A percentile compares a stretch with the other conserved stretches of the same genome.
These are phyloP conservation scores for Catocala nupta DNA, from an alignment of 2,888 invertebrate species.

Conservation along the genomic window DNA sequence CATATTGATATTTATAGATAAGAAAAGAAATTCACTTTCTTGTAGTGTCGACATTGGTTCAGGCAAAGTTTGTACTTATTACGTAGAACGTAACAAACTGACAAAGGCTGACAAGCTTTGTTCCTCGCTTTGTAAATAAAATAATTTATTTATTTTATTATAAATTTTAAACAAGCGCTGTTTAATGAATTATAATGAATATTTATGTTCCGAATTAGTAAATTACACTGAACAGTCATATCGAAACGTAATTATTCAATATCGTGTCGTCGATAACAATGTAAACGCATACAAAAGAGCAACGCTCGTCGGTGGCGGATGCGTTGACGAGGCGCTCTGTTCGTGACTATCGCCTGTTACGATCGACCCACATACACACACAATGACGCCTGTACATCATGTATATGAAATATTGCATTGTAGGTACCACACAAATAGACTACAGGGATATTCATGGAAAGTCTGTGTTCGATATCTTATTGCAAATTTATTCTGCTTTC, in stretches of 20 bases:
- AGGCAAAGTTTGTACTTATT: no score
- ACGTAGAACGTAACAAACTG: no score
- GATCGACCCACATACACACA: slow-evolving; percentile 78
- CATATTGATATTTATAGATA: no score
- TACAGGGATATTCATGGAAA: slow-evolving; percentile 24
- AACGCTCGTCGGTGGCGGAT: slow-evolving; percentile 66
- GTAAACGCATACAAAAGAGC: slow-evolving; percentile 53
- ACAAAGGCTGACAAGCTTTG: no score
- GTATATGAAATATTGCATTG: slow-evolving; percentile 44
- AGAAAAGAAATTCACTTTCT: no score
- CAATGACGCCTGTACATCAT: slow-evolving; percentile 23
- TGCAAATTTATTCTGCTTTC: neutral
- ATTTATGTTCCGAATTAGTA: neutral
- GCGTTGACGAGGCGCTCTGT: slow-evolving; percentile 68
- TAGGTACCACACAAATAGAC: slow-evolving; percentile 19
- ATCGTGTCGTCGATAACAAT: slow-evolving; percentile 46
- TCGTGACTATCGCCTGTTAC: slow-evolving; percentile 80
- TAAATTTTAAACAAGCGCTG: no score
- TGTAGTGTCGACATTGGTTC: no score
- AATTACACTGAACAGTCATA: neutral
- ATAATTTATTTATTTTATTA: no score
- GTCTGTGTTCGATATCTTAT: neutral
- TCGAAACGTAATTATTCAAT: neutral
- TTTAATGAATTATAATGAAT: no score
- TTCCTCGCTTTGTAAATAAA: no score